Base-by-base conservation (phyloP, 2,113 vertebrate species). In the Dryoscopus gambensis region DNA sequence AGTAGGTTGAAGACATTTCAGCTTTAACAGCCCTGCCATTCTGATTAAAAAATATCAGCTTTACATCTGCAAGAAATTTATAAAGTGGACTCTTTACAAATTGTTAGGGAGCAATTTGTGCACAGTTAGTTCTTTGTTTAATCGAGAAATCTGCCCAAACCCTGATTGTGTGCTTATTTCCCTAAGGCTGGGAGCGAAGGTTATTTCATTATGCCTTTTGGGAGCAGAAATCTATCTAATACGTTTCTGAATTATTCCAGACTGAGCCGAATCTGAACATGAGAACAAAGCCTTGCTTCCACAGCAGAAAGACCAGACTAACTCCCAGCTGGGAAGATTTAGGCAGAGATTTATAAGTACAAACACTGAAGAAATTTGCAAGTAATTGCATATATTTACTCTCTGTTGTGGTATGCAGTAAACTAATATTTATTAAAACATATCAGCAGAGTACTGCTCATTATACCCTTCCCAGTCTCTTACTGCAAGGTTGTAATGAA, bases 221-320 rank as follows among this genome's bases (percentile, higher is more conserved):
- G 98, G 98, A 98, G 96, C 97, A 84, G 97, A 98, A 98, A 98
- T 98, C 98, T 98, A 98, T 98, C 98, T 98, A 98, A 98, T 98
- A 97, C 97, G 91, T 98, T 99, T 98, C 98, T 98, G 98, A 99
- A 98, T 99, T 98, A 99, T 98, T 98, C 98, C 98, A 98, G 98
- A 98, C 98, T 93, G 97, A 97, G 97, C 98, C 46, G 78, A 98
- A 93, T 97, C 98, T 98, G 97, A 98, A 97, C 98, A 97, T 35
- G 97, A 98, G 98, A 99, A 99, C 98, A 99, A 99, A 99, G 98
- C 98, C 95, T 81, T 96, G 83, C 89, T 97, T 98, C 98, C 97
- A 97, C 87, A 95, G 96, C 96, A 97, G 90, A 98, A 97, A 96
- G 96, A 97, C 97, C 90, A 97, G 92, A 94, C 85, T 89, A 98